A percentile compares a stretch with the other conserved stretches of the same genome.
phyloP scores from a whole-genome alignment of 2,113 vertebrate species.

The Parotia lawesii region DNA sequence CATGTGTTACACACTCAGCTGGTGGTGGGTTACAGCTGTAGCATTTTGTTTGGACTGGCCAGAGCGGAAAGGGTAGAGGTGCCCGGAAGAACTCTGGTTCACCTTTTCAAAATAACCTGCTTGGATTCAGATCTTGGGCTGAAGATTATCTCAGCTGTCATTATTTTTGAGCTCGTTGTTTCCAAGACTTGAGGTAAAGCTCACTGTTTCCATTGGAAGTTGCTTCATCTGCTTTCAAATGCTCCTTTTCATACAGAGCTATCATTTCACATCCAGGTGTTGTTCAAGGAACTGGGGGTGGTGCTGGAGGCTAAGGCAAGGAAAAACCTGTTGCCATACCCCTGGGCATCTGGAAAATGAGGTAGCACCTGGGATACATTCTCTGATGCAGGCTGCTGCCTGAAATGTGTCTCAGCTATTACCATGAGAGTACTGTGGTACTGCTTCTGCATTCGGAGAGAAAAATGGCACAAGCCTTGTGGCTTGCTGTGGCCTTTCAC shows the following conservation, averaged over 20 bases:
- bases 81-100: neutral
- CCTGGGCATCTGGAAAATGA: neutral
- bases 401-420: neutral
- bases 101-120: neutral
- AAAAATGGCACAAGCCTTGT: neutral
- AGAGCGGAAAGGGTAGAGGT: neutral
- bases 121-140: neutral
- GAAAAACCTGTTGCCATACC: neutral
- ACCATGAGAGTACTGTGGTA: rapidly evolving
- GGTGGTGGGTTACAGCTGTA: neutral
- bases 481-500: neutral
- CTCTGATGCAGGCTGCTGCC: neutral
- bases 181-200: neutral
- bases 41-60: neutral
- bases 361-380: neutral
- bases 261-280: neutral
- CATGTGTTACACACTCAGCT: neutral
- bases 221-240: neutral
- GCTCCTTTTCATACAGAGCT: neutral
- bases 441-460: neutral
- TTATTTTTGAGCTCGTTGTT: neutral
- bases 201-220: neutral
- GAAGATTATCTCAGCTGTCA: neutral
- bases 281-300: neutral
- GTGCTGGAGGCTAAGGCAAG: neutral